phyloP scores from a whole-genome alignment of 2,797 vertebrate species.

The Poeciliopsis infans region DNA sequence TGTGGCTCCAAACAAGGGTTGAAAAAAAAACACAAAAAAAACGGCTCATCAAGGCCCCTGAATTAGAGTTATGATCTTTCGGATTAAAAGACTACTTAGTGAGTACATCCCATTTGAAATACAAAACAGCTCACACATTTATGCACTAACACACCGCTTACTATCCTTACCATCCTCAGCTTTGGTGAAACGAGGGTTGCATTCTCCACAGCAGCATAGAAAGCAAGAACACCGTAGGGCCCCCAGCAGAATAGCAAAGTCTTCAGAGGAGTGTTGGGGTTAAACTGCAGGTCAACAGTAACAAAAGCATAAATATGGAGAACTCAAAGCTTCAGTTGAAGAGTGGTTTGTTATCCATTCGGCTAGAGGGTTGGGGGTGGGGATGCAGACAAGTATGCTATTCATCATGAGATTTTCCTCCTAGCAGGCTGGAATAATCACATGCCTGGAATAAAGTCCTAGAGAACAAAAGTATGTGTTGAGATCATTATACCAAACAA shows the following conservation, averaged over 20 bases:
- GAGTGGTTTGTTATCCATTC: conserved; percentile 25
- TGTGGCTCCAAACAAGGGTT: neutral
- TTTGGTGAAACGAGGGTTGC: conserved; percentile 88
- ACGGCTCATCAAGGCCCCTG: neutral
- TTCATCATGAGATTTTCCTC: conserved; percentile 48
- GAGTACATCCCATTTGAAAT: neutral
- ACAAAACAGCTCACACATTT: neutral
- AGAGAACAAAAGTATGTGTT: conserved; percentile 25
- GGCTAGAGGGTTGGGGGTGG: neutral
- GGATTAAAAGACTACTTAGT: neutral
- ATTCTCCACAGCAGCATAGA: conserved; percentile 87
- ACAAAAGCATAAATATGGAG: conserved; percentile 10
- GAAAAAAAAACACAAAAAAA: neutral
- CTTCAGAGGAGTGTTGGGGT: conserved; percentile 87
- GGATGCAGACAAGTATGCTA: conserved; percentile 33
- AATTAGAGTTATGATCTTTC: neutral
- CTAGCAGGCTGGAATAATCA: conserved; percentile 48
- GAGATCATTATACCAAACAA: conserved; percentile 20
- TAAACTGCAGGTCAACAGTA: conserved; percentile 83
- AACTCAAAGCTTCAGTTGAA: conserved; percentile 13
- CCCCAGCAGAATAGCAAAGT: conserved; percentile 91
- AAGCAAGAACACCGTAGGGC: conserved; percentile 89
- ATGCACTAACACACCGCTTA: neutral
- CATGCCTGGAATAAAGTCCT: conserved; percentile 62
- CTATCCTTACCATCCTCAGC: conserved; percentile 88